phyloP scores from a whole-genome alignment of 1,140 invertebrate species.

The Formica exsecta region DNA sequence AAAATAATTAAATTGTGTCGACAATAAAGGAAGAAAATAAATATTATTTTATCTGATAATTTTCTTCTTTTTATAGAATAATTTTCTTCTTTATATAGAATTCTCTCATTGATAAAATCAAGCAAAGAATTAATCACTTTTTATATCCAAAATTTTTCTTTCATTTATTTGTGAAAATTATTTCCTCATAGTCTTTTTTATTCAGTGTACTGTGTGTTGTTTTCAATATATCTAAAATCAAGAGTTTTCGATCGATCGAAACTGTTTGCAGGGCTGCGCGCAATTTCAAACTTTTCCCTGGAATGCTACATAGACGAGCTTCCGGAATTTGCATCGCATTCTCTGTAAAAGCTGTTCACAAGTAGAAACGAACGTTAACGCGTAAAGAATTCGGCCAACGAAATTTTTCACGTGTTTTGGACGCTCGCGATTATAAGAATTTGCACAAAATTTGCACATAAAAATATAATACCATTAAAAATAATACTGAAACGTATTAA shows the following conservation, averaged over 20 bases:
- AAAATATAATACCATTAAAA: background rate
- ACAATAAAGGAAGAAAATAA: background rate
- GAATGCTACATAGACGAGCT: conserved; percentile 42
- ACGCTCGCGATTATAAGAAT: conserved; percentile 35
- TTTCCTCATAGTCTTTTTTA: background rate
- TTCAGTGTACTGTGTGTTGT: background rate
- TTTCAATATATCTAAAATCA: conserved; percentile 29
- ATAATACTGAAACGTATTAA: background rate
- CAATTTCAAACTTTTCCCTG: conserved; percentile 56
- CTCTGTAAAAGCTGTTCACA: conserved; percentile 34
- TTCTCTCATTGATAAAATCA: background rate
- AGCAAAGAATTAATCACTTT: background rate
- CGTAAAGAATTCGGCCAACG: conserved; percentile 53
- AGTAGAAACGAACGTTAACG: conserved; percentile 45
- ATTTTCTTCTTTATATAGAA: background rate
- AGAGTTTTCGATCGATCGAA: conserved; percentile 47
- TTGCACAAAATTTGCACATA: background rate
- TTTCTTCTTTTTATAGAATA: background rate
- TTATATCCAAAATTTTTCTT: background rate
- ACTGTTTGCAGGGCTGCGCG: conserved; percentile 46
- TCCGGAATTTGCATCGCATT: conserved; percentile 53
- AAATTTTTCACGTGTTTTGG: conserved; percentile 41
- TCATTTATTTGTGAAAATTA: conserved; percentile 12
- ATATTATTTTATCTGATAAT: background rate
- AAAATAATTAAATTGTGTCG: background rate